Percentiles rank a stretch among this genome's conserved stretches.
Evolutionary conservation across 2,113 vertebrate species (phyloP).

Genomic region (Corythaeola cristata): DNA sequence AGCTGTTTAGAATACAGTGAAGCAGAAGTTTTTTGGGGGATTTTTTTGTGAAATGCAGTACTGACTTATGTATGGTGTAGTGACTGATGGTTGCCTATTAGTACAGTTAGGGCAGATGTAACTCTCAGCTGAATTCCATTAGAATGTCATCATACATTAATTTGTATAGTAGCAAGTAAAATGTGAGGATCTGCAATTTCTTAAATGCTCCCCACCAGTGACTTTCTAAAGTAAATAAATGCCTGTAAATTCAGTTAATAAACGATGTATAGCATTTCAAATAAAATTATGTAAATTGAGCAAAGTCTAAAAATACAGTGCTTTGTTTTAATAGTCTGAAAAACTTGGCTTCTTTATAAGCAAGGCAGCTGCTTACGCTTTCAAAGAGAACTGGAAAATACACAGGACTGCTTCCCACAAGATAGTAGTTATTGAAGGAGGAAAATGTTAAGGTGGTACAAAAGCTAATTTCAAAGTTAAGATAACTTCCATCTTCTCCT

Average conservation of each 20-base stretch:
- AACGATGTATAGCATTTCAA: neutral
- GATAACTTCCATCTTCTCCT: neutral
- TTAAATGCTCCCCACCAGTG: neutral
- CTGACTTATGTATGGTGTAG: neutral
- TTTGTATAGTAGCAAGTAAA: neutral
- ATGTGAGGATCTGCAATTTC: neutral
- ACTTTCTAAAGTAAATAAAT: neutral
- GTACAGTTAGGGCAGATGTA: neutral
- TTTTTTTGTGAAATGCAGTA: neutral
- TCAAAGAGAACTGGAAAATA: neutral
- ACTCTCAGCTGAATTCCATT: neutral
- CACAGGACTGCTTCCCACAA: neutral
- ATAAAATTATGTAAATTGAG: neutral
- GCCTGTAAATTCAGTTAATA: neutral
- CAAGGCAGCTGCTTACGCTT: neutral
- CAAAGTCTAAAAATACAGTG: neutral
- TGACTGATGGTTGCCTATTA: neutral
- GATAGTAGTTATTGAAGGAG: neutral
- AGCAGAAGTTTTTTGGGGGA: neutral
- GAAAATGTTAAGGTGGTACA: neutral
- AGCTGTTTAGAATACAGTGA: neutral
- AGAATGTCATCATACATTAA: neutral
- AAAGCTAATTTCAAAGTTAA: neutral
- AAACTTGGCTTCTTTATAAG: neutral
- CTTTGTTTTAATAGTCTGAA: neutral